These are phyloP conservation scores for Aquatica leii DNA, from an alignment of 2,888 invertebrate genomes.

Conservation along the genomic window DNA sequence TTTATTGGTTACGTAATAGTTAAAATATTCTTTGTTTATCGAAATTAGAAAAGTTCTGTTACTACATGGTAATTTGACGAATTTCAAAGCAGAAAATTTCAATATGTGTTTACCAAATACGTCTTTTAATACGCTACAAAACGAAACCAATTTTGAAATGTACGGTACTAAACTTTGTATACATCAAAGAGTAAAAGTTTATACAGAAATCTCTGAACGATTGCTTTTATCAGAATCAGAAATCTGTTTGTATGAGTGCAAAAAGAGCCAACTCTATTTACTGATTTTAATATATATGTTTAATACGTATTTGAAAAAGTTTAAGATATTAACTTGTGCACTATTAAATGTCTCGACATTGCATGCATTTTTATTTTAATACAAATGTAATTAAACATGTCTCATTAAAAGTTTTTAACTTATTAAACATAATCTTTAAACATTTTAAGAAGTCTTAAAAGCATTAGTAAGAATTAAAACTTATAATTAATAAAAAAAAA, in stretches of 20 bases:
- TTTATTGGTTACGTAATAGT: not conserved
- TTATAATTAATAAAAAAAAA: no score
- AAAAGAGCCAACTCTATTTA: slow-evolving; percentile 42
- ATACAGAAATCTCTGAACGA: slow-evolving; percentile 35
- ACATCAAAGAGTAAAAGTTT: slow-evolving; percentile 40
- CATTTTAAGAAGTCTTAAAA: no score
- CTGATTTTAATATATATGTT: slow-evolving; percentile 8
- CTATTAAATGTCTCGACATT: no score
- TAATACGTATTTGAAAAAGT: not conserved
- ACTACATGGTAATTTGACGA: slow-evolving; percentile 28
- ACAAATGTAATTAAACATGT: no score
- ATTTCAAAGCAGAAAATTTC: slow-evolving; percentile 40
- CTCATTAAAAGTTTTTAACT: no score
- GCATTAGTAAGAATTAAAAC: no score
- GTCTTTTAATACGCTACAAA: slow-evolving; percentile 42
- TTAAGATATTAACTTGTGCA: not conserved
- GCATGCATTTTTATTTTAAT: no score
- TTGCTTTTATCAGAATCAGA: slow-evolving; percentile 40
- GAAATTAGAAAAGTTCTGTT: not conserved
- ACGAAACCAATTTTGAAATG: slow-evolving; percentile 46
- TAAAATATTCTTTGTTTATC: not conserved
- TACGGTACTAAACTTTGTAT: slow-evolving; percentile 42
- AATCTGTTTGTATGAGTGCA: slow-evolving; percentile 42
- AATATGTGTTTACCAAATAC: slow-evolving; percentile 50
- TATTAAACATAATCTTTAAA: no score